Conservation (phyloP, 1,140 invertebrate species). For the Pseudomyrmex pallidus region DNA sequence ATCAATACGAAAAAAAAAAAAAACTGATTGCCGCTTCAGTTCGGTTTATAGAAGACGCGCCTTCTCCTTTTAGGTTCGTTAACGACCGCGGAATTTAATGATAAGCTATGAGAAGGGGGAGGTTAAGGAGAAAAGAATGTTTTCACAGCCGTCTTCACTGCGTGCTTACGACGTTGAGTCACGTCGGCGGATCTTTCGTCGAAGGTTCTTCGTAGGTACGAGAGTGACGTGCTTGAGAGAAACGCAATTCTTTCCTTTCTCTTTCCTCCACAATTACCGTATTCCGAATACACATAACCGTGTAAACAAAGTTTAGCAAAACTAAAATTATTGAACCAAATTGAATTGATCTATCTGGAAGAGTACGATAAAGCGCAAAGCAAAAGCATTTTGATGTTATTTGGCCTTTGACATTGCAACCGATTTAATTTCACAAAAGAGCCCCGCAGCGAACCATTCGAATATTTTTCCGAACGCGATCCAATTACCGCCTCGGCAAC, state of each 20-base stretch:
- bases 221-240: constrained; percentile 44
- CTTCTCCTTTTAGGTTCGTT: constrained; percentile 20
- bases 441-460: constrained; percentile 6
- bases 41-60: constrained; percentile 48
- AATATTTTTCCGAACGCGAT: constrained; percentile 49
- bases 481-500: constrained; percentile 61
- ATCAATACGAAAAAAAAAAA: not conserved
- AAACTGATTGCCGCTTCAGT: constrained; percentile 36
- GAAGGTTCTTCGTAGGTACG: constrained; percentile 40
- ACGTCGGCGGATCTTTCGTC: constrained; percentile 58
- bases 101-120: constrained; percentile 64
- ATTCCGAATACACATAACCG: not conserved
- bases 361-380: too few species aligned
- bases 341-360: not conserved
- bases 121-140: constrained; percentile 41
- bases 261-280: constrained; percentile 3
- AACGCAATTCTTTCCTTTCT: constrained; percentile 25
- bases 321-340: not conserved
- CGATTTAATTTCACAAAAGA: constrained; percentile 48
- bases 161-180: constrained; percentile 69
- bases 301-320: not conserved
- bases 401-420: constrained; percentile 40
- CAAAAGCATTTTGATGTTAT: not conserved
- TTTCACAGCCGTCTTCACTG: constrained; percentile 49
- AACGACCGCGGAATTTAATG: constrained; percentile 67